phyloP scores from a whole-genome alignment of 30 jellyfish, hydroid and myxozoan genomes.

The Mastigias papua region DNA sequence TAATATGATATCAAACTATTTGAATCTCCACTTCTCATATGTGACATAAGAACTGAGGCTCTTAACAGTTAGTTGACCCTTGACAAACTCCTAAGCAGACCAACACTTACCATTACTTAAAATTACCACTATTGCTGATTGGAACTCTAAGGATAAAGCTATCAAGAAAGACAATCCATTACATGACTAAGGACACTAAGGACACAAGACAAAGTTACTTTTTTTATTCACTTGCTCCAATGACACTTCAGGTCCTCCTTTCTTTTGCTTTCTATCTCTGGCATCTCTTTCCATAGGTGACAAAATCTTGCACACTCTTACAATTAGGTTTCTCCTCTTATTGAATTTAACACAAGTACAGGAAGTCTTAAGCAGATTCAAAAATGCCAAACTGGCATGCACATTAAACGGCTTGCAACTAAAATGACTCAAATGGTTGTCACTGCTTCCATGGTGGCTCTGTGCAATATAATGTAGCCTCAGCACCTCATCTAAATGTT shows the following conservation, averaged over 20 bases:
- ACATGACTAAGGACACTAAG: too few relatives aligned
- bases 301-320: conserved; percentile 9
- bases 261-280: conserved; percentile 19
- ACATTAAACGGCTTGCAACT: conserved; percentile 16
- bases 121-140: too few relatives aligned
- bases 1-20: too few relatives aligned
- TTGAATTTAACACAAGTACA: neutral
- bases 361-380: neutral
- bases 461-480: conserved; percentile 31
- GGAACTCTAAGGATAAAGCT: too few relatives aligned
- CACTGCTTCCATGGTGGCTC: neutral
- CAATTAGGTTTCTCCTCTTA: neutral
- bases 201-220: too few relatives aligned
- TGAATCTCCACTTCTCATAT: too few relatives aligned
- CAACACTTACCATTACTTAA: too few relatives aligned
- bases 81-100: too few relatives aligned
- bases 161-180: too few relatives aligned
- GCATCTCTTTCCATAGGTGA: conserved; percentile 48
- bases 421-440: neutral
- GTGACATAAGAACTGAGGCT: too few relatives aligned
- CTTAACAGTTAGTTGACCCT: too few relatives aligned
- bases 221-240: neutral
- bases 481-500: conserved; percentile 16
- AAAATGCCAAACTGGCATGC: neutral
- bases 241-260: neutral